Evolutionary conservation across 2,888 invertebrate species (phyloP), one percentile per base, ranked within the genome.

Genomic region (Epirrhoe alternata): DNA sequence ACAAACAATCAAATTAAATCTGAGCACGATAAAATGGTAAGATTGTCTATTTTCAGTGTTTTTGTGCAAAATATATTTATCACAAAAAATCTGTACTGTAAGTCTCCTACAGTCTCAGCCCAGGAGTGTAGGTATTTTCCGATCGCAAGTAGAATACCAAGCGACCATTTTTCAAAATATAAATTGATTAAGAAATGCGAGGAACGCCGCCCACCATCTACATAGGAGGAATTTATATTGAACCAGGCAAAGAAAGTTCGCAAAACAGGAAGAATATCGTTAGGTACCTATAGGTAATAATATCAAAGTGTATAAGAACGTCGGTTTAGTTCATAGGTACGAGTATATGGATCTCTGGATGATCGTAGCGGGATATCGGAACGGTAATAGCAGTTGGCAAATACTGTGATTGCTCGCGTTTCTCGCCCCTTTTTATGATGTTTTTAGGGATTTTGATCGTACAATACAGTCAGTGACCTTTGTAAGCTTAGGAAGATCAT

Each of bases 401-500:
- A 79, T 77, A 76, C 76, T 74, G 70, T 68, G 78, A 83, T 78
- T 45, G 71, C 69, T 71, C 73, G 57, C 61, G 42, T 74, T 76
- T 78, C 75, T 75, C 73, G 77, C 73, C 73, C 70, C 69, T 58
- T 74, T 80, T 80, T 79, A 77, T 79, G 80, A 77, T 78, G 76
- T 83, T 78, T 76, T 78, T 77, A 74, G 71, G 72, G 71, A 77
- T 71, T 74, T 75, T 73, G 70, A 80, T 78, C 76, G 70, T 73
- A 64, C 70, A 77, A 69, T 71, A 57, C 67, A 63, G 65, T 68
- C 69, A 68, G 75, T 78, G 78, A 81, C 82, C 83, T 81, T 78
- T 73, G 73, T 79, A 80, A 82, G 80, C 81, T 72, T 65, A 60
- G 75, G 73, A 73, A 81, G 80, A 79, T 77, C 77, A 75, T 69